Percentiles rank a stretch among this genome's conserved stretches.
These are phyloP conservation scores for Rhyacichthys aspro DNA, from an alignment of 2,797 vertebrate genomes.

Conservation along the genomic window DNA sequence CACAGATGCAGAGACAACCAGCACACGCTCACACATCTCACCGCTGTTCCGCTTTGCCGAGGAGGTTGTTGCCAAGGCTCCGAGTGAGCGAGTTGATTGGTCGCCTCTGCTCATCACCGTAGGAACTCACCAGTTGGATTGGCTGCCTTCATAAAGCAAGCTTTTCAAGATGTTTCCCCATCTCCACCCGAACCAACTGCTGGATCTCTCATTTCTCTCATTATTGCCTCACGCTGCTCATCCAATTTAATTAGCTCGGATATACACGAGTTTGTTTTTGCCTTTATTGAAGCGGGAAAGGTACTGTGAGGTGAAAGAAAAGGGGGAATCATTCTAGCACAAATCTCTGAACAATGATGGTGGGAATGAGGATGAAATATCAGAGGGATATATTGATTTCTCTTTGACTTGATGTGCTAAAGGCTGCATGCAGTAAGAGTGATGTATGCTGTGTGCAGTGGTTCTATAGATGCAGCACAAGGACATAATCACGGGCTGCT, in stretches of 20 bases:
- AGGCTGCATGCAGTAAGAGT: too few relatives aligned
- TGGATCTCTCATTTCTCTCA: conserved; percentile 61
- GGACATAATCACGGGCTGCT: conserved; percentile 30
- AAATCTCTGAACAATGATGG: conserved; percentile 23
- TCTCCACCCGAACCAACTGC: conserved; percentile 42
- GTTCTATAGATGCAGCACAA: conserved; percentile 27
- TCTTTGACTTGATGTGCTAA: conserved; percentile 6
- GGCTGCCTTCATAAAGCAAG: conserved; percentile 64
- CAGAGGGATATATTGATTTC: conserved; percentile 33
- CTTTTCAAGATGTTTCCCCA: conserved; percentile 65
- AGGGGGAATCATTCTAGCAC: conserved; percentile 8
- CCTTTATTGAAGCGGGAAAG: conserved; percentile 21
- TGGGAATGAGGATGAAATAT: too few relatives aligned
- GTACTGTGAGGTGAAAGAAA: conserved; percentile 25
- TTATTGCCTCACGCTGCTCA: conserved; percentile 42
- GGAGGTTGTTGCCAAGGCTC: conserved; percentile 85
- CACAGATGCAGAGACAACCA: conserved; percentile 55
- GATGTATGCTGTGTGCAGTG: not conserved
- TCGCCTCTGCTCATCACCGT: conserved; percentile 73
- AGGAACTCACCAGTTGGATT: conserved; percentile 74
- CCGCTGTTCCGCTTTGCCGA: conserved; percentile 60
- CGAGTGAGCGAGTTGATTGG: conserved; percentile 79
- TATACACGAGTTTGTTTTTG: conserved; percentile 17
- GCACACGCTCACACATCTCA: conserved; percentile 44
- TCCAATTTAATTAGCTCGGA: conserved; percentile 57